Conservation (phyloP, 23 tunicate genomes). For the Aplidium turbinatum region DNA sequence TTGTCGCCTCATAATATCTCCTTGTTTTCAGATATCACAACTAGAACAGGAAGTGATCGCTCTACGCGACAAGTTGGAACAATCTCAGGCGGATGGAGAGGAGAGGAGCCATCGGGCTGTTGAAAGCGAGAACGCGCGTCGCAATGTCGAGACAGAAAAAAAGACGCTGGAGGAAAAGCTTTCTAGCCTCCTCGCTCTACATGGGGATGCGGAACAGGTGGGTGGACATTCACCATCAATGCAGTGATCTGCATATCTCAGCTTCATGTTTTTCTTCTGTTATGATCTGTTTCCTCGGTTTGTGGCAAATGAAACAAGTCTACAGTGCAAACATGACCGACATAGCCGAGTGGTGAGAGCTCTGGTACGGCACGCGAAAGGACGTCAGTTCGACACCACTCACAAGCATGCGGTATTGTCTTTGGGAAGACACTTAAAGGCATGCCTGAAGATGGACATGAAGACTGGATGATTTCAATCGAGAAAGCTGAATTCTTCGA, state of each 20-base stretch:
- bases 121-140: constrained; percentile 7
- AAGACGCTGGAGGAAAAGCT: constrained; percentile 47
- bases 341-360: no score
- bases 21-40: constrained; percentile 16
- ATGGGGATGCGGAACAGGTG: constrained; percentile 52
- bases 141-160: constrained; percentile 26
- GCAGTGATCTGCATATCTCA: no score
- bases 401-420: no score
- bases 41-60: constrained; percentile 1
- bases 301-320: neutral
- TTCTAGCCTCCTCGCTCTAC: constrained; percentile 27
- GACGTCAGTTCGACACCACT: no score
- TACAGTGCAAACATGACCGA: no score
- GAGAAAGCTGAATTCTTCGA: no score
- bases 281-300: neutral
- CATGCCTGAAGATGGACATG: no score
- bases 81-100: constrained; percentile 18
- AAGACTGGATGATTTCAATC: no score
- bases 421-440: no score
- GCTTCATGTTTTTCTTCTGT: neutral
- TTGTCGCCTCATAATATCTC: no score
- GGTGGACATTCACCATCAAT: neutral
- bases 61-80: constrained; percentile 27
- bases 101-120: constrained; percentile 14
- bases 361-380: no score